Conservation (phyloP, 2,888 invertebrate genomes). For the Amphipyra berbera region DNA sequence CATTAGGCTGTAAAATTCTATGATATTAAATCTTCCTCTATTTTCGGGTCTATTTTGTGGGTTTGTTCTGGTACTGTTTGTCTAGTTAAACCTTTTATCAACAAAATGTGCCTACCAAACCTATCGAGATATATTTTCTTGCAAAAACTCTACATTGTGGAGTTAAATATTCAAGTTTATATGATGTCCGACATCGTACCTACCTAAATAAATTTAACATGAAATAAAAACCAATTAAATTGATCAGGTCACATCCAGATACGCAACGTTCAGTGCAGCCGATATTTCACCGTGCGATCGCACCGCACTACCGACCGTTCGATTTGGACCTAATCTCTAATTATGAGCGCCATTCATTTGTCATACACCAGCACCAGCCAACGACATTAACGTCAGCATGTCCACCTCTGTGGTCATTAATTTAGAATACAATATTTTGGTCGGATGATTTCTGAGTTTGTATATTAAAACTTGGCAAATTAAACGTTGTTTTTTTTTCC, state of each 20-base stretch:
- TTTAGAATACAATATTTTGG: not conserved
- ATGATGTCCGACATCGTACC: too few relatives aligned
- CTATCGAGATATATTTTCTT: too few relatives aligned
- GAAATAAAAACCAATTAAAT: not conserved
- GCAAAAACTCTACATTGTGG: too few relatives aligned
- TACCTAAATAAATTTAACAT: too few relatives aligned
- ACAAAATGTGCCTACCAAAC: too few relatives aligned
- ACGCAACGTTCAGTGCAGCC: constrained; percentile 9
- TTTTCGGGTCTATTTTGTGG: too few relatives aligned
- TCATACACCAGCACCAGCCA: constrained; percentile 54
- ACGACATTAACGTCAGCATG: constrained; percentile 36
- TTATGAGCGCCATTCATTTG: constrained; percentile 79
- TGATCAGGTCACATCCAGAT: constrained; percentile 25
- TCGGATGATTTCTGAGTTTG: not conserved
- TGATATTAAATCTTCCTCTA: too few relatives aligned
- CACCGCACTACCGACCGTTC: constrained; percentile 65
- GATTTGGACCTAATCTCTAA: constrained; percentile 80
- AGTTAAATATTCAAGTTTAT: too few relatives aligned
- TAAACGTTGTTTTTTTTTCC: not conserved
- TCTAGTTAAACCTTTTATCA: too few relatives aligned
- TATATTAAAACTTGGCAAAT: not conserved
- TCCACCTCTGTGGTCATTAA: constrained; percentile 2
- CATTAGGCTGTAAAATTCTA: too few relatives aligned
- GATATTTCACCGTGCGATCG: constrained; percentile 59
- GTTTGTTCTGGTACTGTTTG: too few relatives aligned